phyloP scores from a whole-genome alignment of 35 echinoderm and acorn worm genomes.

The Ophioderma brevispina region DNA sequence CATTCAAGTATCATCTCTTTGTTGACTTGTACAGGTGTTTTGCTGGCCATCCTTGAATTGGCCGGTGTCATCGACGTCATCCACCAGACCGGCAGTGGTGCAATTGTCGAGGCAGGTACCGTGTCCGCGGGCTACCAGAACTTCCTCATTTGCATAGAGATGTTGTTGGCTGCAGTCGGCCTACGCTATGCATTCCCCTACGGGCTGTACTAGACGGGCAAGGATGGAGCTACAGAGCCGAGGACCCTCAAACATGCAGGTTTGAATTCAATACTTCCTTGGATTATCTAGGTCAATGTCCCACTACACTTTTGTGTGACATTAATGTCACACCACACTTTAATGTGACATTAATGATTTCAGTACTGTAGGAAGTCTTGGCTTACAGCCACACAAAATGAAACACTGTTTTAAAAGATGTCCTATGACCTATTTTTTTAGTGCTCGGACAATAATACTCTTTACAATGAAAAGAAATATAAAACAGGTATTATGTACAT shows the following conservation, averaged over 20 bases:
- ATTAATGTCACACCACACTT: too few relatives aligned
- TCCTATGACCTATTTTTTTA: too few relatives aligned
- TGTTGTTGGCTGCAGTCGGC: constrained; percentile 97
- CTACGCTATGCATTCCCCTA: constrained; percentile 91
- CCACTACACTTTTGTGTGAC: too few relatives aligned
- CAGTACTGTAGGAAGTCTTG: too few relatives aligned
- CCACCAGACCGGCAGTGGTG: constrained; percentile 25
- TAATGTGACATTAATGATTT: too few relatives aligned
- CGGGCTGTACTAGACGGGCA: constrained; percentile 52
- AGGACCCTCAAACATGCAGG: constrained; percentile 71
- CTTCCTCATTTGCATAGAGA: constrained; percentile 97
- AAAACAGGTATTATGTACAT: too few relatives aligned
- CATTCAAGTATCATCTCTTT: too few relatives aligned
- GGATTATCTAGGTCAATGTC: too few relatives aligned
- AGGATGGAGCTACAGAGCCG: constrained; percentile 31
- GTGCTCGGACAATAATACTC: too few relatives aligned
- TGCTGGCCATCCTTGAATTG: constrained; percentile 92
- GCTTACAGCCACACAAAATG: too few relatives aligned
- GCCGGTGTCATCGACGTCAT: constrained; percentile 66
- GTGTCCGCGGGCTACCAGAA: constrained; percentile 99
- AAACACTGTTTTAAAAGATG: too few relatives aligned
- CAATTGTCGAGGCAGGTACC: constrained; percentile 54
- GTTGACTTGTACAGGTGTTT: constrained; percentile 54
- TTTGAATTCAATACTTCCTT: constrained; percentile 4
- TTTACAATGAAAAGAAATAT: too few relatives aligned